These are phyloP conservation scores for Brachymystax lenok DNA, from an alignment of 2,797 vertebrate genomes.

Conservation along the genomic window DNA sequence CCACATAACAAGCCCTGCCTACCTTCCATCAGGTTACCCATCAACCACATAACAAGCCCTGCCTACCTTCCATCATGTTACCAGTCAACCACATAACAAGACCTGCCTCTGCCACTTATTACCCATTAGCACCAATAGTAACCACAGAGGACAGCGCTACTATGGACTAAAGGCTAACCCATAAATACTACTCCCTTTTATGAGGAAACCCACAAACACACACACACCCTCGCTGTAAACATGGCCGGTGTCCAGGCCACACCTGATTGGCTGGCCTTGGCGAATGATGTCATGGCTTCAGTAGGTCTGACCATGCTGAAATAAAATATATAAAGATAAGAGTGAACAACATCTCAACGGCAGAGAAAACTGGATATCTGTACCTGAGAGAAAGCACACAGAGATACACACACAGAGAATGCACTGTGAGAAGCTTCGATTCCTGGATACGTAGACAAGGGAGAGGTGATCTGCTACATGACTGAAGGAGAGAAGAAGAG, in stretches of 20 bases:
- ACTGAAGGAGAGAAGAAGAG: neutral
- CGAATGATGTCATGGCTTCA: conserved; percentile 55
- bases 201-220: conserved; percentile 26
- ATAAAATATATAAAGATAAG: conserved; percentile 58
- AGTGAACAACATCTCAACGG: conserved; percentile 20
- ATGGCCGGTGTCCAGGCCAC: conserved; percentile 32
- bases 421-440: neutral
- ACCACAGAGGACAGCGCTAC: conserved; percentile 50
- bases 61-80: conserved; percentile 33
- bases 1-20: too few species aligned
- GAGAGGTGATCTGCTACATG: neutral
- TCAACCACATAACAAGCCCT: too few species aligned
- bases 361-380: conserved; percentile 33
- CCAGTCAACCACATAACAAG: conserved; percentile 60
- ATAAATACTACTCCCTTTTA: conserved; percentile 51
- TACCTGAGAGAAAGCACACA: neutral
- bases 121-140: conserved; percentile 65
- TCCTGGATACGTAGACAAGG: neutral
- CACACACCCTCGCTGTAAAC: conserved; percentile 36
- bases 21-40: too few species aligned
- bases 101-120: conserved; percentile 58
- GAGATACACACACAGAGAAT: conserved; percentile 10
- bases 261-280: conserved; percentile 66
- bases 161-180: conserved; percentile 66
- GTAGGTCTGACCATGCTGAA: conserved; percentile 44